phyloP scores from a whole-genome alignment of 2,888 invertebrate species.

The Ethmia dodecea region DNA sequence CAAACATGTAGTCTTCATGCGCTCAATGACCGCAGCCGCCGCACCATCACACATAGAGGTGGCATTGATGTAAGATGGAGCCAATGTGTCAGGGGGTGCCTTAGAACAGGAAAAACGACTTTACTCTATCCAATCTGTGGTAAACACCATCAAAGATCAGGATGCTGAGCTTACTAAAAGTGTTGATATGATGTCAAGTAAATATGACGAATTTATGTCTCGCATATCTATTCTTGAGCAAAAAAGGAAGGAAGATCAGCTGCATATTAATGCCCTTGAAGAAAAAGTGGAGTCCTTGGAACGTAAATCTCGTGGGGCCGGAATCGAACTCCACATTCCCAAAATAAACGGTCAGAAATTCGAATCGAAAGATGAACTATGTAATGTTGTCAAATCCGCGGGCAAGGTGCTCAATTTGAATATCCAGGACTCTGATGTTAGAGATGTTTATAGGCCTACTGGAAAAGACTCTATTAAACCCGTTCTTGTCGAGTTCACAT shows the following conservation, averaged over 20 bases:
- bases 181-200: constrained; percentile 9
- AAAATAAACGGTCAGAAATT: not conserved
- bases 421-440: constrained; percentile 5
- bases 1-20: no score
- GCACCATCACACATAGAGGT: no score
- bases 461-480: constrained; percentile 12
- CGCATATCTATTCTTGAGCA: constrained; percentile 5
- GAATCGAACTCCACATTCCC: constrained; percentile 8
- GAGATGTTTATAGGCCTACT: constrained; percentile 13
- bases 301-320: constrained; percentile 6
- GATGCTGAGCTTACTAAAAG: constrained; percentile 6
- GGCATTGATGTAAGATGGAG: no score
- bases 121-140: constrained; percentile 4
- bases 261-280: constrained; percentile 5
- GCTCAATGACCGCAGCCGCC: no score
- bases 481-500: constrained; percentile 15
- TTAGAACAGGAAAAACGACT: no score
- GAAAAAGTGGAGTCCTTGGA: constrained; percentile 10
- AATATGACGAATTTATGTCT: constrained; percentile 9
- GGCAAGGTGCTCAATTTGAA: constrained; percentile 4
- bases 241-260: constrained; percentile 3
- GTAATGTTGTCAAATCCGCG: constrained; percentile 6
- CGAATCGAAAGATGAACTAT: constrained; percentile 8
- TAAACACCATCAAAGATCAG: constrained; percentile 9
- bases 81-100: no score